A percentile compares a stretch with the other conserved stretches of the same genome.
These are phyloP conservation scores for Cephus rjabovi DNA, from an alignment of 2,888 invertebrate genomes.

Conservation along the genomic window DNA sequence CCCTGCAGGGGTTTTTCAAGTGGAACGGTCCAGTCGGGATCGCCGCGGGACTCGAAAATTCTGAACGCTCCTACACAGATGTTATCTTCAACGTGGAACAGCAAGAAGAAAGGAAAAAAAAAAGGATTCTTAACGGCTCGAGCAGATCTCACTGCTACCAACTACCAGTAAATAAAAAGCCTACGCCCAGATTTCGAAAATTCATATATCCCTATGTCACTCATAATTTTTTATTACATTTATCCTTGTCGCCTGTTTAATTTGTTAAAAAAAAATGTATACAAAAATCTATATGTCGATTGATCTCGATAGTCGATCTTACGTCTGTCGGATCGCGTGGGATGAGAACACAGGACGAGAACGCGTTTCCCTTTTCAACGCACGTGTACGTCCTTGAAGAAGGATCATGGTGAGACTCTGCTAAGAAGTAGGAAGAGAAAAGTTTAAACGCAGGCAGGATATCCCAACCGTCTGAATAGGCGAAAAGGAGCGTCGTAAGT, in stretches of 20 bases:
- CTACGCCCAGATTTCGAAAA: not conserved
- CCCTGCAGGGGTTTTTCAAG: not conserved
- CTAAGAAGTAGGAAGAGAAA: constrained; percentile 7
- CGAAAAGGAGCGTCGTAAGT: not conserved
- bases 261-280: not conserved
- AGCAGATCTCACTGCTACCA: not conserved
- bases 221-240: not conserved
- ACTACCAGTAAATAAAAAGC: not conserved
- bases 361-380: not conserved
- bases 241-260: not conserved
- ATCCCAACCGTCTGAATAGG: not conserved
- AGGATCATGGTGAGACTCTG: not conserved
- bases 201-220: not conserved
- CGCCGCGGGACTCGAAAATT: not conserved
- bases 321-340: not conserved
- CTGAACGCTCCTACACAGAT: not conserved
- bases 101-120: not conserved
- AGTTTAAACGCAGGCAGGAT: not conserved
- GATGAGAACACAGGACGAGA: not conserved
- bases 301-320: not conserved
- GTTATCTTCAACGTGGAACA: not conserved
- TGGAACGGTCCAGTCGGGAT: not conserved
- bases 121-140: not conserved
- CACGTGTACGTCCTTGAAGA: not conserved
- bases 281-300: not conserved